A percentile compares a stretch with the other conserved stretches of the same genome.
Evolutionary conservation across 2,113 vertebrate genomes (phyloP).

Genomic region (Rynchops niger): DNA sequence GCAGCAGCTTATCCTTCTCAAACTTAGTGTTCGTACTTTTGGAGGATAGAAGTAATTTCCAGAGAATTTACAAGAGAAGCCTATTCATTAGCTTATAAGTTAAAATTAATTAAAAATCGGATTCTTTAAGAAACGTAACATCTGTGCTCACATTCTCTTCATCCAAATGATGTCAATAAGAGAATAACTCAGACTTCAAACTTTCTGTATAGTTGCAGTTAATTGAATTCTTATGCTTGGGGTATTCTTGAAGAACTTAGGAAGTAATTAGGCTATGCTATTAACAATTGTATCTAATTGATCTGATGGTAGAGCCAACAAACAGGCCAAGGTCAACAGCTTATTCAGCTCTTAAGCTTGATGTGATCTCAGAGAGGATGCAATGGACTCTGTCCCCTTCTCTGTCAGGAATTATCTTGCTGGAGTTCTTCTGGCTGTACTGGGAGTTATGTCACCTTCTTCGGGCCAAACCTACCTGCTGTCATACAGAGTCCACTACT

Average conservation of each 20-base stretch:
- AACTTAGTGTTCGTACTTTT: neutral
- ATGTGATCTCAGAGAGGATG: neutral
- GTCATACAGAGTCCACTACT: neutral
- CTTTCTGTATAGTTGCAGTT: constrained; percentile 29
- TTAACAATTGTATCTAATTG: constrained; percentile 48
- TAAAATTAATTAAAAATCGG: constrained; percentile 43
- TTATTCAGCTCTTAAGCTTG: constrained; percentile 20
- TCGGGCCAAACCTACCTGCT: neutral
- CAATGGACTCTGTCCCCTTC: neutral
- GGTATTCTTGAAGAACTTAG: constrained; percentile 55
- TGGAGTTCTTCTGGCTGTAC: neutral
- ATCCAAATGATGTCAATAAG: neutral
- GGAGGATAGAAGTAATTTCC: neutral
- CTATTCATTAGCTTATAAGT: constrained; percentile 3
- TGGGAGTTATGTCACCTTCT: neutral
- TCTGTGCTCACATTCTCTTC: neutral
- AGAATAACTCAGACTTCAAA: constrained; percentile 21
- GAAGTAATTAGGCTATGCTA: constrained; percentile 36
- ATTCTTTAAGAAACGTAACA: constrained; percentile 34
- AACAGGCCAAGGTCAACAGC: constrained; percentile 33
- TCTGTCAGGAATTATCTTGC: neutral
- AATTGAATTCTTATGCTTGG: constrained; percentile 55
- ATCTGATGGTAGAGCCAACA: constrained; percentile 8
- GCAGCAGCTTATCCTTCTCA: neutral
- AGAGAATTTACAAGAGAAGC: neutral